A percentile compares a stretch with the other conserved stretches of the same genome.
These are phyloP conservation scores for Spicauda simplicius DNA, from an alignment of 2,888 invertebrate species.

Conservation along the genomic window DNA sequence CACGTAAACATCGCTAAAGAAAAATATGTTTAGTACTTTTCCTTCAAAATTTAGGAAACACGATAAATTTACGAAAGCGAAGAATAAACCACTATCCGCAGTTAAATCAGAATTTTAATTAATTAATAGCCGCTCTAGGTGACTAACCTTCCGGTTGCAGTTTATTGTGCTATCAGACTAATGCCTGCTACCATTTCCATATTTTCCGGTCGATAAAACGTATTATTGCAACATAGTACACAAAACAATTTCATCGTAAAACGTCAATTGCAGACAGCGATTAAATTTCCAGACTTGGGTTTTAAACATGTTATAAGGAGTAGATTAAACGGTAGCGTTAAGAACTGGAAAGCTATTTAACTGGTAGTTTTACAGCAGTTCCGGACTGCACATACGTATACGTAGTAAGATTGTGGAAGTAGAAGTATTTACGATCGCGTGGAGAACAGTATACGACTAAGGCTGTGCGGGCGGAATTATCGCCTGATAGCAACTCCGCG, in stretches of 20 bases:
- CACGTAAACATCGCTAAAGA: too few relatives aligned
- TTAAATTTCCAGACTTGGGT: slow-evolving; percentile 18
- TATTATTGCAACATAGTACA: slow-evolving; percentile 54
- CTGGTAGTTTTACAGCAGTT: slow-evolving; percentile 41
- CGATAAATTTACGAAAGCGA: not conserved
- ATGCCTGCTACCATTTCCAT: slow-evolving; percentile 53
- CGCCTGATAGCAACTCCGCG: slow-evolving; percentile 36
- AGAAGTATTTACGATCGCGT: slow-evolving; percentile 71
- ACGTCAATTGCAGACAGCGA: slow-evolving; percentile 22
- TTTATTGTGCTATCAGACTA: slow-evolving; percentile 43
- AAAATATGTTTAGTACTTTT: too few relatives aligned
- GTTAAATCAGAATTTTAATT: slow-evolving; percentile 10
- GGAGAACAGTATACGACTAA: slow-evolving; percentile 62
- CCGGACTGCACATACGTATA: slow-evolving; percentile 21
- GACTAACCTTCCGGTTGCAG: slow-evolving; percentile 37
- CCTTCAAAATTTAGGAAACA: not conserved
- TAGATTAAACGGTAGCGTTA: slow-evolving; percentile 21
- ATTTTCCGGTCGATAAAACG: slow-evolving; percentile 50
- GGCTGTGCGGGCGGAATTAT: slow-evolving; percentile 51
- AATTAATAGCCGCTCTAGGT: slow-evolving; percentile 16
- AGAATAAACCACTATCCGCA: not conserved
- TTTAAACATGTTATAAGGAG: slow-evolving; percentile 36
- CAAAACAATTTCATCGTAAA: slow-evolving; percentile 44
- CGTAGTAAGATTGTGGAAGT: slow-evolving; percentile 41
- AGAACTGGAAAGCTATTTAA: slow-evolving; percentile 20